phyloP scores from a whole-genome alignment of 2,113 vertebrate species.

The Thymallus thymallus region DNA sequence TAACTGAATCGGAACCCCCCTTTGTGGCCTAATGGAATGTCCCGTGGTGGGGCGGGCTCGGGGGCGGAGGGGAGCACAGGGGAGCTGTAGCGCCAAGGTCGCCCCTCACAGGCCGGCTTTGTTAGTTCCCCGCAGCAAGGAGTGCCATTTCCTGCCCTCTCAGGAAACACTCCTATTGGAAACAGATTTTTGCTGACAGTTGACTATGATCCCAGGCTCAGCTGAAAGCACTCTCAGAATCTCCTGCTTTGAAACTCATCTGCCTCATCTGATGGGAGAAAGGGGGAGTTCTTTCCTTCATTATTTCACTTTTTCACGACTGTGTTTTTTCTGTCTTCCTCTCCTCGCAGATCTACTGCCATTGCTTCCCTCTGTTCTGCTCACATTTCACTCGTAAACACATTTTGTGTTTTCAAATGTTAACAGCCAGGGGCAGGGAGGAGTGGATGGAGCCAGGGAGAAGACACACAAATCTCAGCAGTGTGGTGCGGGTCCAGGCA shows the following conservation, averaged over 20 bases:
- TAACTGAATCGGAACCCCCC: neutral
- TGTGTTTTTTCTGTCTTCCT: conserved; percentile 33
- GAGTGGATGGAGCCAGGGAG: conserved; percentile 23
- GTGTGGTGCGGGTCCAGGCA: conserved; percentile 14
- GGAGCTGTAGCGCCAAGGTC: conserved; percentile 55
- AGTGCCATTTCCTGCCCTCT: conserved; percentile 76
- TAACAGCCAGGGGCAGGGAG: conserved; percentile 55
- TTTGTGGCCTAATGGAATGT: conserved; percentile 9
- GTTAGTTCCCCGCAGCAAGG: conserved; percentile 71
- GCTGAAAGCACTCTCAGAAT: conserved; percentile 62
- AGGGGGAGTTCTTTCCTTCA: conserved; percentile 45
- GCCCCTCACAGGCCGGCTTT: conserved; percentile 70
- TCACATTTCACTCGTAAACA: conserved; percentile 56
- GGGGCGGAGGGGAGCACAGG: conserved; percentile 40
- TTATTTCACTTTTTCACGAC: conserved; percentile 50
- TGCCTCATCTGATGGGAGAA: conserved; percentile 49
- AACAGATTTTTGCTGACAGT: conserved; percentile 78
- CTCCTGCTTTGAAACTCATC: conserved; percentile 64
- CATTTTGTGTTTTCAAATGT: conserved; percentile 65
- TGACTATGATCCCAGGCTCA: conserved; percentile 56
- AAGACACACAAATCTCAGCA: conserved; percentile 30
- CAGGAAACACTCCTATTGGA: conserved; percentile 84
- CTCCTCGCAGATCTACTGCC: conserved; percentile 13
- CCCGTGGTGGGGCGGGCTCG: conserved; percentile 17
- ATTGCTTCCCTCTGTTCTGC: conserved; percentile 1